phyloP scores from a whole-genome alignment of 53 echinoderm and acorn worm genomes.

The Antedon mediterranea region DNA sequence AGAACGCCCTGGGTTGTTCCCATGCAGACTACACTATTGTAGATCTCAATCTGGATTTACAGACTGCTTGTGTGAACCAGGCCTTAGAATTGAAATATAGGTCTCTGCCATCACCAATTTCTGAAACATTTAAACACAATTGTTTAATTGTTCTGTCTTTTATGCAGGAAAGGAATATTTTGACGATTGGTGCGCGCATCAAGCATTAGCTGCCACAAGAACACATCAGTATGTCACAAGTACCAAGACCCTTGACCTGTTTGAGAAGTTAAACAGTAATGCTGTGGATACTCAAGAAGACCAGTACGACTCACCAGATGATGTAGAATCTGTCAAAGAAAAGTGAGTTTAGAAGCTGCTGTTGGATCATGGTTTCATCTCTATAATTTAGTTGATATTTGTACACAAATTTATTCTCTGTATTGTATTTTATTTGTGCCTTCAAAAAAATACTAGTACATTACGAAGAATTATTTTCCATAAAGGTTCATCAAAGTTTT shows the following conservation, averaged over 20 bases:
- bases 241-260: conserved; percentile 38
- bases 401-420: too few species aligned
- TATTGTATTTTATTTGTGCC: too few species aligned
- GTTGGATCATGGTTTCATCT: too few species aligned
- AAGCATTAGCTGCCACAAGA: conserved; percentile 77
- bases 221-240: conserved; percentile 63
- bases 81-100: not conserved
- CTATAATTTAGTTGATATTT: too few species aligned
- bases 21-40: too few species aligned
- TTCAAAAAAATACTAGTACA: too few species aligned
- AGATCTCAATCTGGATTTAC: too few species aligned
- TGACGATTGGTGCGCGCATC: conserved; percentile 71
- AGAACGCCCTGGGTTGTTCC: too few species aligned
- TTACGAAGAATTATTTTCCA: not conserved
- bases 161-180: conserved; percentile 63
- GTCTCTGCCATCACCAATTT: not conserved
- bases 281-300: conserved; percentile 11
- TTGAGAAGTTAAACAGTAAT: conserved; percentile 11
- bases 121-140: not conserved
- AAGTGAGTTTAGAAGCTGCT: too few species aligned
- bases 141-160: not conserved
- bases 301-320: not conserved
- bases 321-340: too few species aligned
- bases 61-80: too few species aligned
- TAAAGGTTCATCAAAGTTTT: not conserved